Base-by-base conservation (phyloP, 2,113 vertebrate genomes). In the Sterna hirundo region DNA sequence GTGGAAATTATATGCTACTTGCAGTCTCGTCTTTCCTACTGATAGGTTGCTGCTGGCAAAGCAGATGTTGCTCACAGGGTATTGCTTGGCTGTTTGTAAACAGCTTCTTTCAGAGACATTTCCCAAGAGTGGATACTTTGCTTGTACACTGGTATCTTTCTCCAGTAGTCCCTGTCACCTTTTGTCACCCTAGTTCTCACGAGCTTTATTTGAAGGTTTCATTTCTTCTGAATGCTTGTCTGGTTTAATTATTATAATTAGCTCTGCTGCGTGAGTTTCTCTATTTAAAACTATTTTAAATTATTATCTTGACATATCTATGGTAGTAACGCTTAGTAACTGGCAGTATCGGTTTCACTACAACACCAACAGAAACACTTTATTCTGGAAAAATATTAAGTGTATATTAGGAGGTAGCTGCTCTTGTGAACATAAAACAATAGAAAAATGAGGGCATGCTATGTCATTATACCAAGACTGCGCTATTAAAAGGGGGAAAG, bases 21-120 rank as follows among this genome's bases (percentile, higher is more conserved):
- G 51, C 74, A 87, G 88, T 34, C 80, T 92, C 27, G 26, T 82
- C 65, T 44, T 72, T 70, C 77, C 77, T 54, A 26, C 92, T 87
- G 80, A 69, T 86, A 17, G 32, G 81, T 89, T 91, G 89, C 97
- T 97, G 62, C 66, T 94, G 86, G 83, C 95, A 91, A 85, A 87
- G 81, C 94, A 95, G 94, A 87, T 93, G 86, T 94, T 97, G 82
- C 66, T 91, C 81, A 15, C 32, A 40, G 86, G 78, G 49, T 25
- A 25, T 55, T 71, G 55, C 83, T 75, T 57, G 83, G 20, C 79
- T 96, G 66, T 83, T 92, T 95, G 89, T 90, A 95, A 89, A 85
- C 81, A 91, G 13, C 52, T 78, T 81, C n/a, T 88, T 86, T 66
- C 76, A 76, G 69, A 78, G 69, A 64, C 6, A 0, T 58, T 58